These are phyloP conservation scores for Halichoerus grypus DNA, from an alignment of 2,113 vertebrate genomes.

Conservation along the genomic window DNA sequence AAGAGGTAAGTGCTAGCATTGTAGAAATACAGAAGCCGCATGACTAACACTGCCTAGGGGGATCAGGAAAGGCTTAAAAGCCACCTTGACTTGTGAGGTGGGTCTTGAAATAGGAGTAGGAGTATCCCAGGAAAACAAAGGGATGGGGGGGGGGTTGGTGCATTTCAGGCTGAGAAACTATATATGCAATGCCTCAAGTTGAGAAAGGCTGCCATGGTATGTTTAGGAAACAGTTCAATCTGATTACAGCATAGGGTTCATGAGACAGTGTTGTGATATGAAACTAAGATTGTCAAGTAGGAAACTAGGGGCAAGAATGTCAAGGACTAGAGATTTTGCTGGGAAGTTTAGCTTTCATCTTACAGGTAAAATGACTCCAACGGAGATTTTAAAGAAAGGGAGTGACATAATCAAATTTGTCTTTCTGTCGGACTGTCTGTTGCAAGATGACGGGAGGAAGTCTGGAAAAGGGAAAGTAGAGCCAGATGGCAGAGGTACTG, in stretches of 20 bases:
- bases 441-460: not conserved
- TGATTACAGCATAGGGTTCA: not conserved
- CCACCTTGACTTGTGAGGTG: conserved; percentile 36
- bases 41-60: conserved; percentile 73
- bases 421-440: not conserved
- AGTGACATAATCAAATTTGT: conserved; percentile 1
- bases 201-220: not conserved
- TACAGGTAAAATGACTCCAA: not conserved
- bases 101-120: conserved; percentile 65
- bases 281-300: conserved; percentile 32
- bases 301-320: not conserved
- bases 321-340: not conserved
- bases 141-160: not conserved
- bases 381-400: not conserved
- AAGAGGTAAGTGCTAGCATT: conserved; percentile 55
- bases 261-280: not conserved
- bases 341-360: not conserved
- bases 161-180: conserved; percentile 17
- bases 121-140: conserved; percentile 64
- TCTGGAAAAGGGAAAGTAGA: not conserved
- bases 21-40: conserved; percentile 42
- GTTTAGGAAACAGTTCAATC: conserved; percentile 57
- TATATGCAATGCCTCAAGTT: not conserved
- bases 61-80: conserved; percentile 58
- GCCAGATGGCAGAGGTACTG: not conserved